Evolutionary conservation across 2,797 vertebrate species (phyloP), one percentile per base, ranked within the genome.

Genomic region (Fratercula arctica): DNA sequence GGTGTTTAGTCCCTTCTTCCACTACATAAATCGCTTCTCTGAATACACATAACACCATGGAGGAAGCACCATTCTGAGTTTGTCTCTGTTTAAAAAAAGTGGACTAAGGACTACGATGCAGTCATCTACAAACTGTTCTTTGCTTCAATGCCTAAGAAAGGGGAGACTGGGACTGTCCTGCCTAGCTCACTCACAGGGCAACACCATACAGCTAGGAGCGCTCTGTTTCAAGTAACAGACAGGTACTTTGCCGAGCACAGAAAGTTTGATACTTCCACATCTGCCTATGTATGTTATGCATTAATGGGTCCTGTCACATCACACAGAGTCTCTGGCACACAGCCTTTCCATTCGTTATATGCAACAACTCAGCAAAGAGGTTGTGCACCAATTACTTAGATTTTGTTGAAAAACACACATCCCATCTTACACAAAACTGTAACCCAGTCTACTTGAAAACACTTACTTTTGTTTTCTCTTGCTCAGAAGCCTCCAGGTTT

Each of bases 381-480:
- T 0, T 41, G 5, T 0, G 0, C 13, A 17, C 3, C 29, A 54
- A 35, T 21, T 46, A 78, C n/a, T 33, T 9, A 13, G 7, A 26
- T n/a, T 63, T 35, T 23, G 7, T 3, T 41, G 39, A 63, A 51
- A 87, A 85, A 57, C 17, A 3, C 29, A 82, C 14, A 51, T 8
- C 9, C 26, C 25, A 35, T 8, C 48, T 68, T 37, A 84, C 6
- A 66, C 16, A 78, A 9, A 53, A 57, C 20, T 0, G 0, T 28
- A 78, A 66, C 16, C 25, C 29, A n/a, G 23, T 6, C 45, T 63
- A 26, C 53, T 53, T 72, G 54, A 77, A 85, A 48, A 56, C 35
- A 69, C 93, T 92, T 91, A 93, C 87, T 79, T 89, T 54, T 85
- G 45, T 20, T 79, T 76, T 72, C 28, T 60, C 29, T 64, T 94